Evolutionary conservation across 2,113 vertebrate genomes (phyloP).

Genomic region (Cyanoramphus novaezelandiae): DNA sequence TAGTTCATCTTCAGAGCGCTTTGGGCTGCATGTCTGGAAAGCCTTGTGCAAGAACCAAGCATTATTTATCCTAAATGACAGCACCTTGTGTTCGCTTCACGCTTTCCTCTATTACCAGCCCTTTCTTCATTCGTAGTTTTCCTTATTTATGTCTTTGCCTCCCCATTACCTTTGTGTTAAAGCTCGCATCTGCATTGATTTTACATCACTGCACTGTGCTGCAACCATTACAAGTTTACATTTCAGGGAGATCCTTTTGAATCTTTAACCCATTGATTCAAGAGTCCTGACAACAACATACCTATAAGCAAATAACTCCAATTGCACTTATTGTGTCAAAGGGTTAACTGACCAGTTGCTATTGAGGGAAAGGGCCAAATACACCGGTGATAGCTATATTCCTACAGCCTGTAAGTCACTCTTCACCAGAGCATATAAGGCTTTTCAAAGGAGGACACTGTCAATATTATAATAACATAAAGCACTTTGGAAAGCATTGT

Average conservation of each 20-base stretch:
- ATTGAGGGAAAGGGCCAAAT: not conserved
- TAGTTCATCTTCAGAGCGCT: not conserved
- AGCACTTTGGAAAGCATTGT: not conserved
- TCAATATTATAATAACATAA: not conserved
- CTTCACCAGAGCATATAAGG: not conserved
- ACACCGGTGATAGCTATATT: not conserved
- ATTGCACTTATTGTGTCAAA: accelerated
- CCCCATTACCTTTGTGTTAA: constrained; percentile 45
- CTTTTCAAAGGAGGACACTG: not conserved
- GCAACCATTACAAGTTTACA: constrained; percentile 47
- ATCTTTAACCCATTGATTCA: constrained; percentile 31
- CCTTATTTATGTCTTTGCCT: constrained; percentile 62
- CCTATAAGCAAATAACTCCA: not conserved
- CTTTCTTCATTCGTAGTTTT: constrained; percentile 33
- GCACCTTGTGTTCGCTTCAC: not conserved
- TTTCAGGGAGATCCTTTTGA: constrained; percentile 7
- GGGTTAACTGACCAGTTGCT: not conserved
- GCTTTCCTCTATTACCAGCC: constrained; percentile 18
- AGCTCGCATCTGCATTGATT: constrained; percentile 58
- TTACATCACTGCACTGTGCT: constrained; percentile 39
- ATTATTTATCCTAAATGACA: constrained; percentile 39
- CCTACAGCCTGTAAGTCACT: not conserved
- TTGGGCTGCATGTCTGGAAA: not conserved
- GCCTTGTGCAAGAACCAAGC: not conserved
- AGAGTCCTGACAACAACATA: not conserved